Conservation (phyloP, 2,888 invertebrate genomes). For the Augiades crinisus region DNA sequence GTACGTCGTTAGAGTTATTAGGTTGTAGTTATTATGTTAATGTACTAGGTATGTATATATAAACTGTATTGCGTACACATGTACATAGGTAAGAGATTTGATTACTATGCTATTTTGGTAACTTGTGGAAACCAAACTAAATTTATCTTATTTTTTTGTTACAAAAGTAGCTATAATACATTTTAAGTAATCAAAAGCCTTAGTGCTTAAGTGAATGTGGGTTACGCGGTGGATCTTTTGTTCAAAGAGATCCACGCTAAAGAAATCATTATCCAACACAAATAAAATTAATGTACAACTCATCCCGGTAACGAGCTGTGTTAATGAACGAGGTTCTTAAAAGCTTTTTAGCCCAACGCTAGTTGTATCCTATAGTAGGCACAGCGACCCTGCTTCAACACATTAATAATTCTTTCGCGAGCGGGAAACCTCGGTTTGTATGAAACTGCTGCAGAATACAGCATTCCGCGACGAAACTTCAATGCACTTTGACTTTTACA, state of each 20-base stretch:
- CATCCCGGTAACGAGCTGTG: slow-evolving; percentile 6
- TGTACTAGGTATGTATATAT: background rate
- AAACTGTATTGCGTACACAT: background rate
- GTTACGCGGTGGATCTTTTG: too few relatives aligned
- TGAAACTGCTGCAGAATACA: background rate
- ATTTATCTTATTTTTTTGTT: too few relatives aligned
- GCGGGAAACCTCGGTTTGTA: slow-evolving; percentile 1
- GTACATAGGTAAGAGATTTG: too few relatives aligned
- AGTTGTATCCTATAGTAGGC: background rate
- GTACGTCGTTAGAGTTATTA: background rate
- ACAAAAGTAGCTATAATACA: too few relatives aligned
- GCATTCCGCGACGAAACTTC: background rate
- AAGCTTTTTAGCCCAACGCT: background rate
- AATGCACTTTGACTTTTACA: background rate
- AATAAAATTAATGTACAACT: slow-evolving; percentile 3
- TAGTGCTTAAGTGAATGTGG: too few relatives aligned
- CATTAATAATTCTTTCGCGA: slow-evolving; percentile 19
- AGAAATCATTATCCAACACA: background rate
- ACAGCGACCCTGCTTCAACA: background rate
- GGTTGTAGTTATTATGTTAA: background rate
- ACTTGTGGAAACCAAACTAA: too few relatives aligned
- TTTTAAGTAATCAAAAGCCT: too few relatives aligned
- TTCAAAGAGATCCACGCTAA: too few relatives aligned
- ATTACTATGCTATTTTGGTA: too few relatives aligned
- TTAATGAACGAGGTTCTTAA: slow-evolving; percentile 7